These are phyloP conservation scores for Anadara kagoshimensis DNA, from an alignment of 1,140 invertebrate species.

Conservation along the genomic window DNA sequence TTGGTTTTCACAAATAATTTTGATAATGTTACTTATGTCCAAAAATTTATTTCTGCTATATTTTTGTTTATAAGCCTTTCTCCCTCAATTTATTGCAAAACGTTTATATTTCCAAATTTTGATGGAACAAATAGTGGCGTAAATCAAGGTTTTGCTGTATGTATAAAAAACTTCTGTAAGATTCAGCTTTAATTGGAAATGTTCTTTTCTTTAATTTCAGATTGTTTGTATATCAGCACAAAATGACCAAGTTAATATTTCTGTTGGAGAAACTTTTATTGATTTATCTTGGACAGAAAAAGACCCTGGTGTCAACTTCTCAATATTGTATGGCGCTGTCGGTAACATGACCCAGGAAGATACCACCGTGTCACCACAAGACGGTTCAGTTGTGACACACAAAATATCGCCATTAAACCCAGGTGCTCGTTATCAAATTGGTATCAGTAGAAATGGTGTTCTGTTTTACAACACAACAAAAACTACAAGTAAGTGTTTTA, in stretches of 20 bases:
- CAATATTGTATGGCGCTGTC: conserved; percentile 21
- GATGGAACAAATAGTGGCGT: no score
- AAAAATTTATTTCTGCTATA: no score
- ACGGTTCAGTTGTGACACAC: background rate
- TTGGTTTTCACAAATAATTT: no score
- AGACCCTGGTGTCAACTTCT: conserved; percentile 19
- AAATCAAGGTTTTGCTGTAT: no score
- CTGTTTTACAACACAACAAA: conserved; percentile 13
- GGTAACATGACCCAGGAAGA: conserved; percentile 28
- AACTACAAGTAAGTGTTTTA: conserved; percentile 25
- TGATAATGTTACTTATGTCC: no score
- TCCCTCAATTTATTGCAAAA: no score
- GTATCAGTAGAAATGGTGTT: conserved; percentile 9
- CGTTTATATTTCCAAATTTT: no score
- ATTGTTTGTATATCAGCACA: conserved; percentile 1
- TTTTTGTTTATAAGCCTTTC: no score
- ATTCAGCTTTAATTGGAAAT: no score
- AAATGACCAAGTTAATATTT: conserved; percentile 14
- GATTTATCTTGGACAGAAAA: conserved; percentile 22
- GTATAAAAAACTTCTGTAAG: no score
- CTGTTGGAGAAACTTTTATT: conserved; percentile 11
- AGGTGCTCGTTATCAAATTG: conserved; percentile 27
- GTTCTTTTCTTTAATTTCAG: conserved; percentile 7
- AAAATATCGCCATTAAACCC: conserved; percentile 18
- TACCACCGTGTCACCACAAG: background rate